A percentile compares a stretch with the other conserved stretches of the same genome.
These are phyloP conservation scores for Geophilus truncorum DNA, from an alignment of 2,888 invertebrate species.

Conservation along the genomic window DNA sequence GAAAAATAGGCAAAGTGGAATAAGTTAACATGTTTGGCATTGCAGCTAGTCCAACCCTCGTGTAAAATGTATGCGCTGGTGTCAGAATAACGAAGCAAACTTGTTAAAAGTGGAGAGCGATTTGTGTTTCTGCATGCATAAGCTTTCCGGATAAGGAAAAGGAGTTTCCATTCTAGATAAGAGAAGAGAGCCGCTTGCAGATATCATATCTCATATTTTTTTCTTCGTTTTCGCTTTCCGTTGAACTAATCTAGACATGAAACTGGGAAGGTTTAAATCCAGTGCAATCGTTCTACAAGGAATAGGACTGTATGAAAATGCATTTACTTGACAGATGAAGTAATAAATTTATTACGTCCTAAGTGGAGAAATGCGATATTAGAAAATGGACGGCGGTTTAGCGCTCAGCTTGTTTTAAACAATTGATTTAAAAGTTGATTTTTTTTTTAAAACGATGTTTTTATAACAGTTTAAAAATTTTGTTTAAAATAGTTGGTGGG, in stretches of 20 bases:
- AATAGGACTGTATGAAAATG: background rate
- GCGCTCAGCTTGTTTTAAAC: background rate
- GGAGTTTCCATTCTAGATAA: constrained; percentile 15
- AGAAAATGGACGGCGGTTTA: background rate
- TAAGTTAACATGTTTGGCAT: background rate
- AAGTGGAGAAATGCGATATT: background rate
- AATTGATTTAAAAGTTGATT: background rate
- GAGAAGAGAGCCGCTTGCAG: constrained; percentile 16
- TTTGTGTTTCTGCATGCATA: constrained; percentile 22
- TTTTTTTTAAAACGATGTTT: background rate
- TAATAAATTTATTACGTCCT: background rate
- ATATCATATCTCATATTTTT: constrained; percentile 12
- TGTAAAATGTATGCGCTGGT: background rate
- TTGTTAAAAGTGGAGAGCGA: constrained; percentile 23
- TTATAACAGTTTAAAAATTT: background rate
- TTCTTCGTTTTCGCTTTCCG: background rate
- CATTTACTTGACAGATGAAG: background rate
- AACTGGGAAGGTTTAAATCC: background rate
- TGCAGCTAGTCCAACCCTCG: background rate
- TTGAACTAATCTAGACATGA: background rate
- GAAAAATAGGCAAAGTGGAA: background rate
- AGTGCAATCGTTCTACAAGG: background rate
- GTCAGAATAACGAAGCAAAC: constrained; percentile 18
- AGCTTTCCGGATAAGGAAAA: constrained; percentile 27
- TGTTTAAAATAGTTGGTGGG: no score